Conservation (phyloP, 2,888 invertebrate genomes). For the Ernsta delagoae region DNA sequence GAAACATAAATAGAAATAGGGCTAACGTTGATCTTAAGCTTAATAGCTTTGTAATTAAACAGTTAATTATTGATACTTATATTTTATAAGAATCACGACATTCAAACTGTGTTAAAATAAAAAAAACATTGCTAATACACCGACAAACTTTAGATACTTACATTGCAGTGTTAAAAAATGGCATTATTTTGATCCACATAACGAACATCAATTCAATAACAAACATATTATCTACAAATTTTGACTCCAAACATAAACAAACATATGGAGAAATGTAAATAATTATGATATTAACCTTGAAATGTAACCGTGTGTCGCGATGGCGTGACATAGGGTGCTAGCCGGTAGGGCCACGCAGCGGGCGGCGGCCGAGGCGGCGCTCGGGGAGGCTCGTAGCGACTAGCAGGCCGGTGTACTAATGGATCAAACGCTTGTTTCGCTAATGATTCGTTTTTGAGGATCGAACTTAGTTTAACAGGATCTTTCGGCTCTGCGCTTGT, state of each 20-base stretch:
- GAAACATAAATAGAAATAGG: too few relatives aligned
- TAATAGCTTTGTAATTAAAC: too few relatives aligned
- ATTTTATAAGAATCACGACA: background rate
- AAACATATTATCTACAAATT: constrained; percentile 18
- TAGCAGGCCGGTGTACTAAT: constrained; percentile 89
- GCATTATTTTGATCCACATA: constrained; percentile 24
- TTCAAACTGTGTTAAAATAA: background rate
- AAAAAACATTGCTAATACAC: background rate
- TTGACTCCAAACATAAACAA: constrained; percentile 76
- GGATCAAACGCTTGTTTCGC: constrained; percentile 90
- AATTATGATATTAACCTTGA: constrained; percentile 86
- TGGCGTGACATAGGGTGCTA: constrained; percentile 78
- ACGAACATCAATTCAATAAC: constrained; percentile 46
- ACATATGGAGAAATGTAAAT: constrained; percentile 40
- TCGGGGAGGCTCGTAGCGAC: constrained; percentile 90
- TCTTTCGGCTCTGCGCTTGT: constrained; percentile 60
- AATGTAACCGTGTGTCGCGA: constrained; percentile 89
- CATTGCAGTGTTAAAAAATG: background rate
- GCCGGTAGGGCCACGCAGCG: constrained; percentile 71
- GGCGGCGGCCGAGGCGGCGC: constrained; percentile 82
- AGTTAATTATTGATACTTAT: too few relatives aligned
- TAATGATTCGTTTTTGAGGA: constrained; percentile 81
- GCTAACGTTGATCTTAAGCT: too few relatives aligned
- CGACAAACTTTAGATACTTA: constrained; percentile 1
- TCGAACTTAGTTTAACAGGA: constrained; percentile 77